Evolutionary conservation across 2,797 vertebrate species (phyloP), one percentile per base, ranked within the genome.

Genomic region (Gallinago nigripennis): DNA sequence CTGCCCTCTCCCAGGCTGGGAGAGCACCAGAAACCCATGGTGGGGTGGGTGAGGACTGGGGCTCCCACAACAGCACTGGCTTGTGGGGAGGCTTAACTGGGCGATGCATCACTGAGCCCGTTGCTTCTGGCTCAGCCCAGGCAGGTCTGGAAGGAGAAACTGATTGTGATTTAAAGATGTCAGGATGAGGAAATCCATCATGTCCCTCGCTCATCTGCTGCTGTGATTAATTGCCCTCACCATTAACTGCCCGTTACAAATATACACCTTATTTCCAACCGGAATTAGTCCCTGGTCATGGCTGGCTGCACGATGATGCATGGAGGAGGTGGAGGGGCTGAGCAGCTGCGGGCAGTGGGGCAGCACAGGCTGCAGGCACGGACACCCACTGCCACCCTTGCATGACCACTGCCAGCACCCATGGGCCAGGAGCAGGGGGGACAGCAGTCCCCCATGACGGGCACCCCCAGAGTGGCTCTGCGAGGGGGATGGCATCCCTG

Each of bases 361-460:
- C 71, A 56, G 71, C 57, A 21, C 18, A 45, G 66, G 66, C 53
- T 82, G 48, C 33, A 45, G 53, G 43, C 65, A 63, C 0, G 1
- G 83, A 13, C 33, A 61, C 46, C 16, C 19, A 18, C 30, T 43
- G 35, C 43, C 71, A 50, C 3, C 1, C 1, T 0, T n/a, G 33
- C 1, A 3, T 1, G 7, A 63, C 69, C 3, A 2, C 45, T 65
- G 60, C 57, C 66, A 64, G 33, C 65, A 63, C n/a, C 18, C 37
- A 27, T 0, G 3, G 69, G 30, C 37, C 48, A 54, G 69, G n/a
- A 64, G 8, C 28, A 27, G 51, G 14, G 10, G 31, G 4, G 3
- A 30, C 0, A 0, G 19, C 21, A 11, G 4, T 28, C 15, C 41
- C 21, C 5, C 5, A 1, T 0, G 1, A 15, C 0, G 0, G 33